A percentile compares a stretch with the other conserved stretches of the same genome.
Conservation (phyloP, 2,888 invertebrate genomes). For the Ophion ventricosus region DNA sequence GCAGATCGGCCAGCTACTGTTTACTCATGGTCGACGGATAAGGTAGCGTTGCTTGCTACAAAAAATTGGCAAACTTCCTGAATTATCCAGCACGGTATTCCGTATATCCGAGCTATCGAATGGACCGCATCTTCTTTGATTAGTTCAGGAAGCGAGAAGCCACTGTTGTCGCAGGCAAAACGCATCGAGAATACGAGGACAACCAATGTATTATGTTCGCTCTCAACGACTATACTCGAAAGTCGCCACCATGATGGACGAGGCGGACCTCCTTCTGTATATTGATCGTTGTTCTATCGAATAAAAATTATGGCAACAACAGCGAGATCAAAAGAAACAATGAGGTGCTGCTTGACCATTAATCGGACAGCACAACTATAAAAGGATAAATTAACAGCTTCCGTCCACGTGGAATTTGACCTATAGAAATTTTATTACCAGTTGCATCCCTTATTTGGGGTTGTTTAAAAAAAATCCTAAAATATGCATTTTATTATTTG, state of each 20-base stretch:
- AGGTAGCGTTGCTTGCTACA: slow-evolving; percentile 38
- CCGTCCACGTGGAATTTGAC: no score
- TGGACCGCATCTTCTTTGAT: slow-evolving; percentile 1
- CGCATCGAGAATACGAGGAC: slow-evolving; percentile 59
- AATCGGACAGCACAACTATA: no score
- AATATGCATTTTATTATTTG: no score
- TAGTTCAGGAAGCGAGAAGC: slow-evolving; percentile 30
- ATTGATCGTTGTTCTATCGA: slow-evolving; percentile 64
- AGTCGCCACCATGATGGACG: slow-evolving; percentile 71
- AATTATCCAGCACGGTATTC: slow-evolving; percentile 34
- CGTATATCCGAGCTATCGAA: slow-evolving; percentile 37
- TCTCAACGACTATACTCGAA: slow-evolving; percentile 67
- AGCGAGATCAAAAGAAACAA: slow-evolving; percentile 80
- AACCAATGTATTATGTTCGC: slow-evolving; percentile 33
- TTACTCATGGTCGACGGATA: slow-evolving; percentile 44
- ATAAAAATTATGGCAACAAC: slow-evolving; percentile 72
- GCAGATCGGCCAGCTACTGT: background rate
- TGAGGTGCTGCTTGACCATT: slow-evolving; percentile 77
- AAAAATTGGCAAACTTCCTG: slow-evolving; percentile 65
- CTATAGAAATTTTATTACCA: no score
- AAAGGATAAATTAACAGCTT: no score
- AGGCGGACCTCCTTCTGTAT: slow-evolving; percentile 65
- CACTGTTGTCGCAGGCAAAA: slow-evolving; percentile 40
- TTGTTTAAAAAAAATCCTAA: no score
- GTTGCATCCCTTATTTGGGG: no score